Percentiles rank a stretch among this genome's conserved stretches.
Evolutionary conservation across 2,113 vertebrate genomes (phyloP).

Genomic region (Serinus canaria): DNA sequence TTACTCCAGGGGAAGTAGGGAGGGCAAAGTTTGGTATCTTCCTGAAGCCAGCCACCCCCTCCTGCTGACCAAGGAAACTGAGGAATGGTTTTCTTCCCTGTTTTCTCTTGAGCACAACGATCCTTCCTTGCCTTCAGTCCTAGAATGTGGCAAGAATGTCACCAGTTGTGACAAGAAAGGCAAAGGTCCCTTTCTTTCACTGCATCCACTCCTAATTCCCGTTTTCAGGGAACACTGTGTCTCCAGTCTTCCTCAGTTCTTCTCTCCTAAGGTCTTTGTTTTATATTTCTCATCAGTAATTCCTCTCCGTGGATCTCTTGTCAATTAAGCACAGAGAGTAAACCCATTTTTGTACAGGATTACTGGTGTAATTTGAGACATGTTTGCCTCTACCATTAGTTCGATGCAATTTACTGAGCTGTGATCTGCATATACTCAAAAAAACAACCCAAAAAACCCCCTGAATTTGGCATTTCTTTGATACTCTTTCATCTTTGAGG

Average conservation of each 20-base stretch:
- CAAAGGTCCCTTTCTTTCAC: not conserved
- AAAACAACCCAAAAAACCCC: not conserved
- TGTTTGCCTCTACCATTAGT: not conserved
- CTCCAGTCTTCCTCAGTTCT: not conserved
- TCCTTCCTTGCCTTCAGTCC: not conserved
- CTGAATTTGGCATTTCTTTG: not conserved
- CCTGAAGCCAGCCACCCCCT: not conserved
- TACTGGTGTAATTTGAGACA: not conserved
- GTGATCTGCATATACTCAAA: not conserved
- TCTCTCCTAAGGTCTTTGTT: not conserved
- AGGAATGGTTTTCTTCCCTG: not conserved
- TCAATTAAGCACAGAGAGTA: not conserved
- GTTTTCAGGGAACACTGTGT: not conserved
- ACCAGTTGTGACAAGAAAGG: not conserved
- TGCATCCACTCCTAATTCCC: accelerated
- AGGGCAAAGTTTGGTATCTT: not conserved
- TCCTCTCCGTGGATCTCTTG: not conserved
- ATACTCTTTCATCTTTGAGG: not conserved
- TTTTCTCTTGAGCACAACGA: not conserved
- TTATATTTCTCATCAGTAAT: not conserved
- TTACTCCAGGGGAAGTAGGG: not conserved
- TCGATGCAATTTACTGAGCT: not conserved
- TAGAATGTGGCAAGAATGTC: not conserved
- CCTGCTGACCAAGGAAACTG: not conserved
- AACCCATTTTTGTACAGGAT: not conserved